These are phyloP conservation scores for Megaceryle alcyon DNA, from an alignment of 2,797 vertebrate species.

Conservation along the genomic window DNA sequence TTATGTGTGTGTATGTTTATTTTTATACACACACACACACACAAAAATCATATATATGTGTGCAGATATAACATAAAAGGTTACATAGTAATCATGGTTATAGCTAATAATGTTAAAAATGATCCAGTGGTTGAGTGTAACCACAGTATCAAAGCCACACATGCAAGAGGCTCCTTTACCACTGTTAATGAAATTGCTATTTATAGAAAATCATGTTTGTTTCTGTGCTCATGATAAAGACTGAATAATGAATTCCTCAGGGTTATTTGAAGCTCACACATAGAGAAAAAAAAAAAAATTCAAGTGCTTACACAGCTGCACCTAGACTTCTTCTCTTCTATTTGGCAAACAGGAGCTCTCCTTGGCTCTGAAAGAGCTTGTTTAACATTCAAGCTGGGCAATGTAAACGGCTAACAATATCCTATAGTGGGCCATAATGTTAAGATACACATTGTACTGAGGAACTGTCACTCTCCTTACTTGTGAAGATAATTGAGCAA, in stretches of 20 bases:
- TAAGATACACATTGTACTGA: background rate
- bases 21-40: background rate
- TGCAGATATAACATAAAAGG: background rate
- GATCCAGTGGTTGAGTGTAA: background rate
- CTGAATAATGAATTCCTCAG: background rate
- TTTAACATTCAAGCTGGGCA: background rate
- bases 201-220: slow-evolving; percentile 24
- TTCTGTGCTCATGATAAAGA: background rate
- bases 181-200: slow-evolving; percentile 3
- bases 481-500: background rate
- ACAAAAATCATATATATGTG: background rate
- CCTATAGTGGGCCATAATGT: background rate
- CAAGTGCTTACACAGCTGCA: slow-evolving; percentile 38
- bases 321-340: background rate
- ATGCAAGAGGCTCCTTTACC: background rate
- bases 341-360: slow-evolving; percentile 3
- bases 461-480: background rate
- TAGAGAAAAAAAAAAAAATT: background rate
- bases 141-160: background rate
- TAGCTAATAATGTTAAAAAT: background rate
- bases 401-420: background rate
- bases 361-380: background rate
- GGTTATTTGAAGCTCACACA: background rate
- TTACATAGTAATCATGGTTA: background rate
- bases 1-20: background rate